These are phyloP conservation scores for Amblyopsis rosae DNA, from an alignment of 2,113 vertebrate genomes.

Conservation along the genomic window DNA sequence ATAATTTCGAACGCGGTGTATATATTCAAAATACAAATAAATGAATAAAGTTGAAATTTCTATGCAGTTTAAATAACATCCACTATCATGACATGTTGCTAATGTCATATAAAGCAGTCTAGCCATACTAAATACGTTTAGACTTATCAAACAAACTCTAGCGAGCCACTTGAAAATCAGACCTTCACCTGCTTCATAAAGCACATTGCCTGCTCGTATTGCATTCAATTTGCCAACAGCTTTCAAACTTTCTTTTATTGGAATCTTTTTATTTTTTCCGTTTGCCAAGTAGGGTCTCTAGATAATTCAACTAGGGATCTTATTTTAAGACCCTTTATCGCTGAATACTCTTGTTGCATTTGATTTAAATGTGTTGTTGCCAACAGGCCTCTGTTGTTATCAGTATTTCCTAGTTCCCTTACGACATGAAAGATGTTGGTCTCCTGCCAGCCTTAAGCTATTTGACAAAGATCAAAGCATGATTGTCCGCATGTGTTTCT, in stretches of 20 bases:
- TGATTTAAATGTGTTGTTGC: neutral
- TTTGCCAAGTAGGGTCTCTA: neutral
- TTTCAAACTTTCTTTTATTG: constrained; percentile 9
- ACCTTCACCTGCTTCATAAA: constrained; percentile 4
- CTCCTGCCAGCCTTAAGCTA: neutral
- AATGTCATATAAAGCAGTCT: no score
- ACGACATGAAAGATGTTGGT: neutral
- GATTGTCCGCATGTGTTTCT: no score
- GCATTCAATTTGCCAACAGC: constrained; percentile 18
- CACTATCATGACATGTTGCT: no score
- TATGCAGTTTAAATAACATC: no score
- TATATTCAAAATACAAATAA: neutral
- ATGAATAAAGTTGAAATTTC: neutral
- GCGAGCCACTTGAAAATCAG: constrained; percentile 6
- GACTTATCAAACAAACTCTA: constrained; percentile 7
- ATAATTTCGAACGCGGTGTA: no score
- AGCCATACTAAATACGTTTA: no score
- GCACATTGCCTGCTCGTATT: constrained; percentile 29
- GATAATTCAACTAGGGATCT: constrained; percentile 6
- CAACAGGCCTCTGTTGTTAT: neutral
- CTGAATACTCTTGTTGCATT: neutral
- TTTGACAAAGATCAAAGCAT: neutral
- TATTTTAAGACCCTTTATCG: constrained; percentile 15
- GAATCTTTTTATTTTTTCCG: constrained; percentile 9
- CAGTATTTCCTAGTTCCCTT: neutral